Conservation (phyloP, 2,113 vertebrate species). For the Phodopus roborovskii region DNA sequence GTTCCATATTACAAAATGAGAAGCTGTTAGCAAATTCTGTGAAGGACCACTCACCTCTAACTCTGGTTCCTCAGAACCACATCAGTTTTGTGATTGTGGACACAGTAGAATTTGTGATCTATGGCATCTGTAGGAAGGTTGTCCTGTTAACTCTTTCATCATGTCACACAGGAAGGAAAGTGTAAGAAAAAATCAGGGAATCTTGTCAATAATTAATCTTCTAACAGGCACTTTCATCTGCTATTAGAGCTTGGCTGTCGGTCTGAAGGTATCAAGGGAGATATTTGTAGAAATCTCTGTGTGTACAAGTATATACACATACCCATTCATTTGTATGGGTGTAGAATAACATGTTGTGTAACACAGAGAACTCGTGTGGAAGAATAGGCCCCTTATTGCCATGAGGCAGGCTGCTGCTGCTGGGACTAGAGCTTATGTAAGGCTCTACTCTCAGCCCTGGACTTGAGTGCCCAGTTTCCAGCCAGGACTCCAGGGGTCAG, state of each 20-base stretch:
- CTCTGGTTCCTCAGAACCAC: not conserved
- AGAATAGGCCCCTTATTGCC: conserved; percentile 64
- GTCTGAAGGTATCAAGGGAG: not conserved
- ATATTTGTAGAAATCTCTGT: not conserved
- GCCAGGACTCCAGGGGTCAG: conserved; percentile 68
- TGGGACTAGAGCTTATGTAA: conserved; percentile 71
- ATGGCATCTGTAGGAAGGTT: not conserved
- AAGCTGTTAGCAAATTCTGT: not conserved
- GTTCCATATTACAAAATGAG: not conserved
- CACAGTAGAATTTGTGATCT: not conserved
- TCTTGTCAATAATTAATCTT: conserved; percentile 34
- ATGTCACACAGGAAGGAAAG: not conserved
- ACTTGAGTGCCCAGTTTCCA: conserved; percentile 68
- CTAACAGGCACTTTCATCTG: conserved; percentile 13
- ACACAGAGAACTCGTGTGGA: conserved; percentile 34
- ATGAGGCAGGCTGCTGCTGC: conserved; percentile 45
- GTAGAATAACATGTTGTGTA: conserved; percentile 32
- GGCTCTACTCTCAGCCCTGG: conserved; percentile 58
- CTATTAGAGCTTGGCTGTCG: conserved; percentile 23
- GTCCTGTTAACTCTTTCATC: not conserved
- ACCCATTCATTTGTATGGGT: conserved; percentile 8
- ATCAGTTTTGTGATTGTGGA: not conserved
- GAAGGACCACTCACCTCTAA: not conserved
- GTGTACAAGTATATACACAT: not conserved
- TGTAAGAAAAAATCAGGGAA: not conserved